phyloP scores from a whole-genome alignment of 2,113 vertebrate genomes.

The Ardeotis arabs region DNA sequence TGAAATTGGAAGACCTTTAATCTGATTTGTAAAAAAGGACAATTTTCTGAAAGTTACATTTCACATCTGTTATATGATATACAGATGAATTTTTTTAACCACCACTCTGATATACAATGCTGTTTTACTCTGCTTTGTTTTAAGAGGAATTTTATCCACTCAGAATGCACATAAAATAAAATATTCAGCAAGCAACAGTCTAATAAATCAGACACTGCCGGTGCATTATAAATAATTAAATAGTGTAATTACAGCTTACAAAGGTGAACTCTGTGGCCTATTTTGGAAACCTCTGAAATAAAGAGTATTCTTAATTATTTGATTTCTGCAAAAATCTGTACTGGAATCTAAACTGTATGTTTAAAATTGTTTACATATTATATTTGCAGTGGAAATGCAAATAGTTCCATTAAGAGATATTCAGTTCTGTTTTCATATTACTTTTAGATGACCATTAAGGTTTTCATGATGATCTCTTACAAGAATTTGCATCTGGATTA shows the following conservation, averaged over 20 bases:
- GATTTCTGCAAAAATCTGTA: background rate
- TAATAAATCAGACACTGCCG: background rate
- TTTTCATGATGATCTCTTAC: background rate
- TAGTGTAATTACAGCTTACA: background rate
- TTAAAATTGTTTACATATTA: background rate
- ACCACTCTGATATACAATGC: background rate
- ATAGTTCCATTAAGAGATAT: background rate
- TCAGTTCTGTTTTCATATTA: background rate
- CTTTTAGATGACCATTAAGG: background rate
- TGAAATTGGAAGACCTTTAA: background rate
- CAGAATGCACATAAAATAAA: background rate
- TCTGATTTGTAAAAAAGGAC: background rate
- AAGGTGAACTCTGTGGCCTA: background rate
- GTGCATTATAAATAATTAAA: background rate
- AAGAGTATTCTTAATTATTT: background rate
- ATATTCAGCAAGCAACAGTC: background rate
- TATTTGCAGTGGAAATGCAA: background rate
- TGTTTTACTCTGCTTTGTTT: background rate
- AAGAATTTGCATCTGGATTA: background rate
- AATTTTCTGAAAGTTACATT: slow-evolving; percentile 12
- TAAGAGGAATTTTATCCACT: background rate
- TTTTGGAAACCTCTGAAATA: background rate
- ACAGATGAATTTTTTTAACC: background rate
- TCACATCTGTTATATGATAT: background rate
- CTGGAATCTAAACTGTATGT: background rate